A percentile compares a stretch with the other conserved stretches of the same genome.
Evolutionary conservation across 1,140 invertebrate genomes (phyloP).

Genomic region (Calosoma granatense): DNA sequence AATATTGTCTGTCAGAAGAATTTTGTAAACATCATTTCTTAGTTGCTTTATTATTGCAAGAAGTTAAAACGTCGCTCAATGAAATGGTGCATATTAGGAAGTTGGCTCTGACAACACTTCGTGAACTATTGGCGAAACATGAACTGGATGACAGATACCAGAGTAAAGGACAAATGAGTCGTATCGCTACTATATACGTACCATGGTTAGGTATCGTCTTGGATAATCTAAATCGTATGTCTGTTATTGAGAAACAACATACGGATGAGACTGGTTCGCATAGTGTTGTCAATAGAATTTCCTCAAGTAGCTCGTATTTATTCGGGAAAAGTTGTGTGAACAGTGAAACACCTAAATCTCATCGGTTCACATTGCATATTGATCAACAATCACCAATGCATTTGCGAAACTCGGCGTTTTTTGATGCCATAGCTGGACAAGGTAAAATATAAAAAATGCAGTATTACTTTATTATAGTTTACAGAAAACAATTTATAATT

Average conservation of each 20-base stretch:
- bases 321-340: slow-evolving; percentile 27
- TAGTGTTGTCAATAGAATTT: slow-evolving; percentile 40
- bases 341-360: slow-evolving; percentile 25
- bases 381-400: slow-evolving; percentile 48
- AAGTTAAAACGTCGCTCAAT: slow-evolving; percentile 67
- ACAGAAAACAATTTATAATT: no score
- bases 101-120: slow-evolving; percentile 64
- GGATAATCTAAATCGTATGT: slow-evolving; percentile 64
- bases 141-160: slow-evolving; percentile 86
- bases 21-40: slow-evolving; percentile 87
- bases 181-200: slow-evolving; percentile 82
- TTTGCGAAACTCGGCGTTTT: slow-evolving; percentile 60
- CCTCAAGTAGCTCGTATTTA: slow-evolving; percentile 31
- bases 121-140: slow-evolving; percentile 86
- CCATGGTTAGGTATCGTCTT: slow-evolving; percentile 81
- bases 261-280: slow-evolving; percentile 29
- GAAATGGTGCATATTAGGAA: slow-evolving; percentile 73
- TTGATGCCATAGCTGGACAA: slow-evolving; percentile 68
- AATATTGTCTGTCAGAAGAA: slow-evolving; percentile 59
- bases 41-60: slow-evolving; percentile 60
- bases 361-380: slow-evolving; percentile 42
- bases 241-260: slow-evolving; percentile 28
- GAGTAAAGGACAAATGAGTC: slow-evolving; percentile 62
- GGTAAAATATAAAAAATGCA: no score
- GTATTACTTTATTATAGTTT: no score